Conservation (phyloP, 2,113 vertebrate genomes). For the Eubucco bourcierii region DNA sequence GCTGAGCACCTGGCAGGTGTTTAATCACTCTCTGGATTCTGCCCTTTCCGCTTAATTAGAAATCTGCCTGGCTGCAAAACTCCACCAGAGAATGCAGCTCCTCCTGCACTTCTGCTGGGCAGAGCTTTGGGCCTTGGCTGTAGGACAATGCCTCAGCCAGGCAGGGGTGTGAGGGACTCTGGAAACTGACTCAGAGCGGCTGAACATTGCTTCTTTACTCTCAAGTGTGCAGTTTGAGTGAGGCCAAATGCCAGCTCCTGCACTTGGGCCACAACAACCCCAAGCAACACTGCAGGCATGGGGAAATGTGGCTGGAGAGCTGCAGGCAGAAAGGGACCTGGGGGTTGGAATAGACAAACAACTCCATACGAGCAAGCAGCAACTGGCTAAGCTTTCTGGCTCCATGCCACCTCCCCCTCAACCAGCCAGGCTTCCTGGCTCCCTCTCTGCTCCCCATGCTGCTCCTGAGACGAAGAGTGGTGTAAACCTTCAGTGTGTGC, state of each 20-base stretch:
- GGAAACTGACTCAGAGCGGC: background rate
- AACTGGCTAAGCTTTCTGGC: too few species aligned
- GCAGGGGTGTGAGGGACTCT: background rate
- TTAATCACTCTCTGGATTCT: constrained; percentile 14
- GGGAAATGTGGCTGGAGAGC: too few species aligned
- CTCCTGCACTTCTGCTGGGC: background rate
- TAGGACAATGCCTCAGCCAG: background rate
- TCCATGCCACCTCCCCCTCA: background rate
- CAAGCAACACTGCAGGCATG: too few species aligned
- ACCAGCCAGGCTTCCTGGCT: background rate
- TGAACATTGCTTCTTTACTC: background rate
- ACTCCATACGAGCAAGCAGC: too few species aligned
- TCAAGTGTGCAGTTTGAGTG: too few species aligned
- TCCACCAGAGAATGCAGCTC: background rate
- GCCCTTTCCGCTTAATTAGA: constrained; percentile 33
- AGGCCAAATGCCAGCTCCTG: too few species aligned
- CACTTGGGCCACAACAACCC: too few species aligned
- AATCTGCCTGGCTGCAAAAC: constrained; percentile 2
- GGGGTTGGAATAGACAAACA: too few species aligned
- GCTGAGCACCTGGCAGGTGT: constrained; percentile 28
- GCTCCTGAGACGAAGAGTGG: background rate
- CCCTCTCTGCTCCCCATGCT: background rate
- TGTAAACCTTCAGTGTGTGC: background rate
- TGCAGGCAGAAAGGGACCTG: too few species aligned
- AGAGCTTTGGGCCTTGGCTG: background rate